These are phyloP conservation scores for Agrilus cyanescens DNA, from an alignment of 2,888 invertebrate species.

Conservation along the genomic window DNA sequence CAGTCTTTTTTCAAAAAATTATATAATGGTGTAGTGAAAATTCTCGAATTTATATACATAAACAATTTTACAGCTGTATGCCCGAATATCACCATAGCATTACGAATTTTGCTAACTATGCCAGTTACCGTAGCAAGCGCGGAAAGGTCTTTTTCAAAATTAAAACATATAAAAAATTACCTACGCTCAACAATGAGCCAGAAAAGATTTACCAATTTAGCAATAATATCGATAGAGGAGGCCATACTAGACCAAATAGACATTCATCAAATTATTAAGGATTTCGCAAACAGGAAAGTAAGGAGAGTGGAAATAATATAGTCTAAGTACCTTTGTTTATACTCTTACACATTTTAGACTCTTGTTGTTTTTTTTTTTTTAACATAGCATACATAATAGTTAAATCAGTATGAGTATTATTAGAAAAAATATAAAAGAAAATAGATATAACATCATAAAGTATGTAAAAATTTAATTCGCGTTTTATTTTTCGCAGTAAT, in stretches of 20 bases:
- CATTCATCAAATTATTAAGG: slow-evolving; percentile 12
- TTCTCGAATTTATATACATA: slow-evolving; percentile 10
- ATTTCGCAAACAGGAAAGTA: slow-evolving; percentile 13
- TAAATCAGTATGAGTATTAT: slow-evolving; percentile 5
- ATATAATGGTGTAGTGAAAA: slow-evolving; percentile 11
- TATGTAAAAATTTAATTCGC: too few relatives aligned
- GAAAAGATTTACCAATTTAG: slow-evolving; percentile 14
- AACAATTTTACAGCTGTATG: slow-evolving; percentile 7
- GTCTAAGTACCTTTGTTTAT: slow-evolving; percentile 12
- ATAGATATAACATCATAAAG: too few relatives aligned
- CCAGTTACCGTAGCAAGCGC: slow-evolving; percentile 6
- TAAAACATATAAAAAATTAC: slow-evolving; percentile 8
- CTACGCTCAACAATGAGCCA: slow-evolving; percentile 9
- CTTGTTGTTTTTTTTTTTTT: slow-evolving; percentile 8
- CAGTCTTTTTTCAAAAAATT: slow-evolving; percentile 13
- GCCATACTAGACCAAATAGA: slow-evolving; percentile 10
- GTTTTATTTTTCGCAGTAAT: too few relatives aligned
- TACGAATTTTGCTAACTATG: slow-evolving; percentile 9
- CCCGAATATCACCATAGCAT: slow-evolving; percentile 9
- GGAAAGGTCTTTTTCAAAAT: neutral
- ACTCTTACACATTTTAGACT: slow-evolving; percentile 10
- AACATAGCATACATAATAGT: slow-evolving; percentile 7
- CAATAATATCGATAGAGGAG: slow-evolving; percentile 15
- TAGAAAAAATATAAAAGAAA: too few relatives aligned
- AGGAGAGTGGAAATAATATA: slow-evolving; percentile 12